Percentiles rank a stretch among this genome's conserved stretches.
Evolutionary conservation across 2,888 invertebrate genomes (phyloP).

Genomic region (Catocala fraxini): DNA sequence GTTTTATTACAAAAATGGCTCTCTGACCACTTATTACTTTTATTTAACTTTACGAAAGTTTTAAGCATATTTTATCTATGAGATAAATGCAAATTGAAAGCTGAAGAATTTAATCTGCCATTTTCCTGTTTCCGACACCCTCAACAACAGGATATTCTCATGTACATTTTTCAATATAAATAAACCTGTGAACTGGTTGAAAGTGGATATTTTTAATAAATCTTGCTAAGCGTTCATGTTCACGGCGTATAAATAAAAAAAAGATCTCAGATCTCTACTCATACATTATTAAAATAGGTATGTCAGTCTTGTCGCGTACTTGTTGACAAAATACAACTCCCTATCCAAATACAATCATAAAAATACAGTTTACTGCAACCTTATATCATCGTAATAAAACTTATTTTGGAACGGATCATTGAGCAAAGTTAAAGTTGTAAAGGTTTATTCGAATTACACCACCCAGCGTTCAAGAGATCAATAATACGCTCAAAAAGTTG

Average conservation of each 20-base stretch:
- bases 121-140: no score
- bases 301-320: conserved; percentile 55
- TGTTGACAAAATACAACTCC: conserved; percentile 63
- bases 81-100: no score
- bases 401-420: conserved; percentile 20
- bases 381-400: conserved; percentile 28
- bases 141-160: background rate
- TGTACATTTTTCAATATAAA: background rate
- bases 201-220: conserved; percentile 28
- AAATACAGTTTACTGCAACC: conserved; percentile 7
- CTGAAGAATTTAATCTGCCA: no score
- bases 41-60: no score
- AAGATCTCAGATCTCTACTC: conserved; percentile 47
- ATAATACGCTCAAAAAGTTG: conserved; percentile 75
- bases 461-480: conserved; percentile 66
- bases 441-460: conserved; percentile 72
- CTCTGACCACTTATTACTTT: no score
- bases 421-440: conserved; percentile 32
- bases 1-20: no score
- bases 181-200: background rate
- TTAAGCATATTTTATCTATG: no score
- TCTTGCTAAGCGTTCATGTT: conserved; percentile 42
- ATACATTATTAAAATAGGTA: conserved; percentile 67
- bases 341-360: conserved; percentile 32
- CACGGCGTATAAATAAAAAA: conserved; percentile 50